Conservation (phyloP, 2,113 vertebrate species). For the Mustela nigripes region DNA sequence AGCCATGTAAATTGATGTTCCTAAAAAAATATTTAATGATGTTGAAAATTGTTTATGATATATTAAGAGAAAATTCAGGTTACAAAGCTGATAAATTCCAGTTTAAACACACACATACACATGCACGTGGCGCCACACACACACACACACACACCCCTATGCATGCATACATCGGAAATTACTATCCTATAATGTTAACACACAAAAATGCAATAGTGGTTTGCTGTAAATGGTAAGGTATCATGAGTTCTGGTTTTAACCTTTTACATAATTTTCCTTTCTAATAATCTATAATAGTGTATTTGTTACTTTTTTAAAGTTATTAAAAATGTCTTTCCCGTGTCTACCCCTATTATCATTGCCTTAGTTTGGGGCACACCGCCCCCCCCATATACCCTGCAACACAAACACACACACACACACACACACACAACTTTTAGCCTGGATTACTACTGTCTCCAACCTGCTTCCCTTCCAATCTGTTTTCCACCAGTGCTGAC, state of each 20-base stretch:
- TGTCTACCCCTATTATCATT: not conserved
- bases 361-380: not conserved
- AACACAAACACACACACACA: not conserved
- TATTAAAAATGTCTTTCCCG: not conserved
- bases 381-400: not conserved
- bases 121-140: not conserved
- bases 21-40: slow-evolving; percentile 51
- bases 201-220: not conserved
- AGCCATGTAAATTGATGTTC: not conserved
- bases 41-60: slow-evolving; percentile 56
- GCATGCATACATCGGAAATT: not conserved
- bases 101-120: not conserved
- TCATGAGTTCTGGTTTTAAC: slow-evolving; percentile 42
- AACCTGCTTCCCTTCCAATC: slow-evolving; percentile 28
- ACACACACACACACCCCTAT: not conserved
- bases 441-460: not conserved
- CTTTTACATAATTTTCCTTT: slow-evolving; percentile 45
- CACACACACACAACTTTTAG: not conserved
- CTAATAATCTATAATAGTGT: slow-evolving; percentile 3
- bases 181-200: slow-evolving; percentile 14
- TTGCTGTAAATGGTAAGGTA: slow-evolving; percentile 51
- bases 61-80: slow-evolving; percentile 44
- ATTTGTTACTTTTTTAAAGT: not conserved
- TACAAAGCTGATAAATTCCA: slow-evolving; percentile 25
- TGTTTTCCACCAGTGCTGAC: slow-evolving; percentile 26